Base-by-base conservation (phyloP, 2,888 invertebrate genomes). In the Monoplex corrugatus region DNA sequence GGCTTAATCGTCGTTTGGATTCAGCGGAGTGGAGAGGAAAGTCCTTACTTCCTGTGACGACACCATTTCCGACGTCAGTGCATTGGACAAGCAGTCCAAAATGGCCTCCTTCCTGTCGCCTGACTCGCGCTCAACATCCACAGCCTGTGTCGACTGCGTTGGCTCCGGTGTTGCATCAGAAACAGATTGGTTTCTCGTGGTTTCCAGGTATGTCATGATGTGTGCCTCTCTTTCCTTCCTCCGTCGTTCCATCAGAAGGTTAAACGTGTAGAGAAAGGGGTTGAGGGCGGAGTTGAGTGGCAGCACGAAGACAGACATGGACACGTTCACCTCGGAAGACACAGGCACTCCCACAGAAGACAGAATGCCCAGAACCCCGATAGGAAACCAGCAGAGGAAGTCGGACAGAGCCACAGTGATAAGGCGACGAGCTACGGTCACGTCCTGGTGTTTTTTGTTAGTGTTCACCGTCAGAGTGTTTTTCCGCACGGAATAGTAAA, bases 401-500 rank as follows among this genome's bases (percentile, higher is more conserved):
- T 75, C 75, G 10, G 75, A 75, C 10, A 75, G 1, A 8, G 75
- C 75, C 38, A 75, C 38, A 2, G 75, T 75, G 75, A 75, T 75
- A 1, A 75, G 75, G 1, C 75, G 75, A 23, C 75, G 75, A 0
- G 75, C 75, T 38, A 75, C 38, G 75, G 10, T 38, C n/a, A 75
- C 5, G 23, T 75, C 75, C 23, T 75, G 23, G 38, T 75, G 38
- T 23, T 75, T 75, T n/a, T 23, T 75, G 75, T 13, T 75, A 1
- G 38, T 35, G 38, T n/a, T 38, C 2, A 35, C 38, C 13, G 38
- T 38, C 75, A 75, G 35, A 38, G 75, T 75, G 38, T 75, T 75
- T 5, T n/a, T 35, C 13, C 57, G 88, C 0, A 93, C 92, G 0
- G 93, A 93, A 35, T 91, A 91, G 89, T 95, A 95, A 92, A 96